Base-by-base conservation (phyloP, 2,888 invertebrate genomes). In the Amphipyra tragopoginis region DNA sequence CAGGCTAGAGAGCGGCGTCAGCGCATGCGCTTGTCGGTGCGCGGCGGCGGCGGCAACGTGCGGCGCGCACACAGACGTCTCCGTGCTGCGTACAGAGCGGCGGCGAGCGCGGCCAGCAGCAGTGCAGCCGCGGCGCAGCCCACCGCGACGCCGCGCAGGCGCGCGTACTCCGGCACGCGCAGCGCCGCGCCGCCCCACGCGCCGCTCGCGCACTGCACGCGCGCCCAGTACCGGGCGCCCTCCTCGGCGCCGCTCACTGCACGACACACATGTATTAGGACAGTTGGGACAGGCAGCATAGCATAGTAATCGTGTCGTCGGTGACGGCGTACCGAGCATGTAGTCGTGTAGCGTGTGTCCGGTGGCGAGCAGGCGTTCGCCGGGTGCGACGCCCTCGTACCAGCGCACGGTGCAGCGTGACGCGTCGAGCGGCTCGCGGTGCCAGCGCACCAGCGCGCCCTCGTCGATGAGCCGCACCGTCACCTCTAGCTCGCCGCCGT, bases 361-460 rank as follows among this genome's bases (percentile, higher is more conserved):
- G 53, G 96, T 95, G 58, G 96, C 96, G n/a, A 97, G 93, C 67
- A 96, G 94, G 90, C 92, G 81, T 57, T 96, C 92, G 21, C 21
- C 21, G 21, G 21, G 21, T 3, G 21, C 21, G 21, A 21, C 21
- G 74, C 96, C 96, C 77, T 96, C 95, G 87, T 95, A 96, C 97
- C 97, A 97, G 80, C 96, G 96, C 42, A 97, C 95, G 6, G 96
- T 92, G 85, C 97, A 97, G 44, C 95, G 89, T 59, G 96, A 90
- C 33, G 96, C 95, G 64, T 93, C 89, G 0, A 96, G 96, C 60
- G 95, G 93, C 29, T 93, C 93, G 0, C 97, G 97, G 57, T 95
- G 95, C 97, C 97, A 98, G 61, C 96, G 96, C 43, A 98, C 96
- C 56, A 97, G 92, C 88, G 97, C 97, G 29, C 97, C 98, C 66